Percentiles rank a stretch among this genome's conserved stretches.
phyloP scores from a whole-genome alignment of 2,888 invertebrate species.

The Poecilus cupreus region DNA sequence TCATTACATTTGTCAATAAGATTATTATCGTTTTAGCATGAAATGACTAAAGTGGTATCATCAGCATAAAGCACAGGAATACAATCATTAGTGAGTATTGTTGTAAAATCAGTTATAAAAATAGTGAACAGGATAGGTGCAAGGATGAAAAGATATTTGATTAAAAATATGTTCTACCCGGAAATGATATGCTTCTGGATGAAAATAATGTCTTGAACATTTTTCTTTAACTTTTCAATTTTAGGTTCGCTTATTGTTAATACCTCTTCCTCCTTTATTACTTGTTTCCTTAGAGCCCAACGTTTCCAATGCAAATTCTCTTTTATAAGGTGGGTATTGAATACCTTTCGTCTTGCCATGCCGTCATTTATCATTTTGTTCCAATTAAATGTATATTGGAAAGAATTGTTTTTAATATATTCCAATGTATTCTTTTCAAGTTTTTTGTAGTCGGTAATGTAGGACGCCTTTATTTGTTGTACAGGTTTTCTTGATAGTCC shows the following conservation, averaged over 20 bases:
- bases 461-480: slow-evolving; percentile 65
- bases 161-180: background rate
- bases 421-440: slow-evolving; percentile 69
- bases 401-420: slow-evolving; percentile 72
- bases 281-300: background rate
- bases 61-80: too few relatives aligned
- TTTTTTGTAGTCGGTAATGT: slow-evolving; percentile 71
- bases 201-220: slow-evolving; percentile 19
- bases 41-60: too few relatives aligned
- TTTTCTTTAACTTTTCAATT: slow-evolving; percentile 19
- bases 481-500: slow-evolving; percentile 61
- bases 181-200: background rate
- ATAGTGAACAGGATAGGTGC: too few relatives aligned
- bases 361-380: slow-evolving; percentile 75
- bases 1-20: too few relatives aligned
- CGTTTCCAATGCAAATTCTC: slow-evolving; percentile 27
- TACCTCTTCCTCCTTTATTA: background rate
- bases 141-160: too few relatives aligned
- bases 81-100: too few relatives aligned
- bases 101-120: too few relatives aligned
- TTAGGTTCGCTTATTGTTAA: background rate
- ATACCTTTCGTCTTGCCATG: slow-evolving; percentile 73
- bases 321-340: slow-evolving; percentile 70
- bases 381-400: slow-evolving; percentile 71
- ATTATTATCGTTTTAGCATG: too few relatives aligned